phyloP scores from a whole-genome alignment of 1,140 invertebrate species.

The Drosophila ambigua region DNA sequence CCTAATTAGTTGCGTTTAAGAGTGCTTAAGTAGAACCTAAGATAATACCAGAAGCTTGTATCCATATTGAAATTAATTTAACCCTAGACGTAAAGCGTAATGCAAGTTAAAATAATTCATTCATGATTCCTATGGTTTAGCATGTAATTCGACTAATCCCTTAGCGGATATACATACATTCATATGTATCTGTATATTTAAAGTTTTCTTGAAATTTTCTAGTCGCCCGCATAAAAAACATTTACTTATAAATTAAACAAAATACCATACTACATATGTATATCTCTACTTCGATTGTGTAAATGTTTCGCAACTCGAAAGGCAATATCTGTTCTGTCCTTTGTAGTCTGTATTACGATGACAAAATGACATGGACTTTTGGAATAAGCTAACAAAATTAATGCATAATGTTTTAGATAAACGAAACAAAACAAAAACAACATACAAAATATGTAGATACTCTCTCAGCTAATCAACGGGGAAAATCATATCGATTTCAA shows the following conservation, averaged over 20 bases:
- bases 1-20: conserved; percentile 44
- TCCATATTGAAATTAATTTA: conserved; percentile 59
- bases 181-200: conserved; percentile 64
- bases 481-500: conserved; percentile 31
- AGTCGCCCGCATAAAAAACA: conserved; percentile 79
- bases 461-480: conserved; percentile 31
- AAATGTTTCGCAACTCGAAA: conserved; percentile 46
- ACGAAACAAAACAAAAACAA: background rate
- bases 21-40: conserved; percentile 67
- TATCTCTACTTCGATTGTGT: conserved; percentile 24
- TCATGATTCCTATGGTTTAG: conserved; percentile 79
- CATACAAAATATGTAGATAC: conserved; percentile 32
- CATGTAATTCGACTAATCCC: conserved; percentile 62
- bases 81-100: conserved; percentile 47
- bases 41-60: conserved; percentile 67
- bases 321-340: conserved; percentile 9
- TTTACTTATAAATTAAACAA: conserved; percentile 66
- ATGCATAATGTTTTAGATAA: conserved; percentile 17
- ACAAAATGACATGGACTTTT: conserved; percentile 8
- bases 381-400: conserved; percentile 31
- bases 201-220: conserved; percentile 79
- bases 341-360: conserved; percentile 37
- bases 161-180: conserved; percentile 20
- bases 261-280: conserved; percentile 36
- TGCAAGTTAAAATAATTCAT: conserved; percentile 69